These are phyloP conservation scores for Percina caprodes DNA, from an alignment of 2,113 vertebrate genomes.

Conservation along the genomic window DNA sequence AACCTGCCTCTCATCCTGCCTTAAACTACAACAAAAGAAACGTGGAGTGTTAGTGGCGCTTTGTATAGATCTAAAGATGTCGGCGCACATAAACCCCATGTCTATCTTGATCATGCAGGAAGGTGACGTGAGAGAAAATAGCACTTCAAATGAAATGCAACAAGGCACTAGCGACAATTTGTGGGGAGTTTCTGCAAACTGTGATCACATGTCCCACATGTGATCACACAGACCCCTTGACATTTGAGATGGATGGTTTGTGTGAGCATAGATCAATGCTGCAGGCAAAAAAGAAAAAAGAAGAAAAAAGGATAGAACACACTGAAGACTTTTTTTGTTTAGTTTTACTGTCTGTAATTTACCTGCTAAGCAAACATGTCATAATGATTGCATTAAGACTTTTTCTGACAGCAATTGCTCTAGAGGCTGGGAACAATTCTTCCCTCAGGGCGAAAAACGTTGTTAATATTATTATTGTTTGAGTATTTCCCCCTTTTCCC, in stretches of 20 bases:
- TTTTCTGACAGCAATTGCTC: conserved; percentile 69
- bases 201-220: conserved; percentile 58
- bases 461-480: conserved; percentile 84
- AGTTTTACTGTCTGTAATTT: conserved; percentile 50
- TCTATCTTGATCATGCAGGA: conserved; percentile 65
- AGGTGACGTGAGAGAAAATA: conserved; percentile 55
- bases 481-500: conserved; percentile 56
- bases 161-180: conserved; percentile 67
- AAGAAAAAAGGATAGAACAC: conserved; percentile 21
- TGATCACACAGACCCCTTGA: conserved; percentile 64
- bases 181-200: conserved; percentile 55
- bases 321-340: conserved; percentile 33
- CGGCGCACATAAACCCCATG: conserved; percentile 32
- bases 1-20: conserved; percentile 63
- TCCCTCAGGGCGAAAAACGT: conserved; percentile 77
- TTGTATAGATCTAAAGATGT: conserved; percentile 71
- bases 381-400: conserved; percentile 61
- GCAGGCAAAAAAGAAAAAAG: conserved; percentile 33
- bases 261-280: conserved; percentile 64
- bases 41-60: conserved; percentile 44
- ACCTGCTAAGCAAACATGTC: conserved; percentile 73
- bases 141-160: conserved; percentile 69
- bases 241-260: conserved; percentile 64
- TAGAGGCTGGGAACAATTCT: conserved; percentile 69
- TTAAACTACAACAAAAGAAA: conserved; percentile 71